Evolutionary conservation across 2,113 vertebrate species (phyloP).

Genomic region (Gorsachius goisagi): DNA sequence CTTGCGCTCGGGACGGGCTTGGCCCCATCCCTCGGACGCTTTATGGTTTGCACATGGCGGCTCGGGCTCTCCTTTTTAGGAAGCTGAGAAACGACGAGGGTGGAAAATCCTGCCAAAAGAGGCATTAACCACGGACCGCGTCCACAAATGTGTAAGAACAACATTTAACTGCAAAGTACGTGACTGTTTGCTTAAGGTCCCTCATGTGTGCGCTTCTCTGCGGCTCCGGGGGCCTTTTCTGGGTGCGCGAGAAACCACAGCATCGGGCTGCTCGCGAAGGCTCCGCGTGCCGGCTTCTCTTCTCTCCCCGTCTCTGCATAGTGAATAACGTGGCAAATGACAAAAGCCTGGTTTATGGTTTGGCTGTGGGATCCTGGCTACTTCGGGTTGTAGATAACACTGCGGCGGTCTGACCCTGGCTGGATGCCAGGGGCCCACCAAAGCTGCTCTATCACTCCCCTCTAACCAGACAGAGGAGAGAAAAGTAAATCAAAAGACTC

Average conservation of each 20-base stretch:
- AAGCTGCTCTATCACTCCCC: too few species aligned
- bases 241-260: fast-evolving
- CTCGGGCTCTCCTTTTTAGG: neutral
- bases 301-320: neutral
- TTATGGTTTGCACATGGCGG: slow-evolving; percentile 31
- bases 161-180: neutral
- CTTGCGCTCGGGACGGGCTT: neutral
- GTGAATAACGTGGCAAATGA: neutral
- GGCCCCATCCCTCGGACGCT: neutral
- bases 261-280: neutral
- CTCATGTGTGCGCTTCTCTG: neutral
- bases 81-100: neutral
- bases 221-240: neutral
- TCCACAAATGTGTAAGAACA: neutral
- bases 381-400: slow-evolving; percentile 15
- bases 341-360: neutral
- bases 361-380: neutral
- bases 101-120: slow-evolving; percentile 4
- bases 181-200: neutral
- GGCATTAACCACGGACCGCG: neutral
- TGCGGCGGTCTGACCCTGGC: too few species aligned
- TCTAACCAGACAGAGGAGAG: too few species aligned
- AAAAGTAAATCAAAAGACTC: too few species aligned
- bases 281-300: neutral
- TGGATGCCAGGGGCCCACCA: too few species aligned